Conservation (phyloP, 1,140 invertebrate species). For the Heliconius melpomene region DNA sequence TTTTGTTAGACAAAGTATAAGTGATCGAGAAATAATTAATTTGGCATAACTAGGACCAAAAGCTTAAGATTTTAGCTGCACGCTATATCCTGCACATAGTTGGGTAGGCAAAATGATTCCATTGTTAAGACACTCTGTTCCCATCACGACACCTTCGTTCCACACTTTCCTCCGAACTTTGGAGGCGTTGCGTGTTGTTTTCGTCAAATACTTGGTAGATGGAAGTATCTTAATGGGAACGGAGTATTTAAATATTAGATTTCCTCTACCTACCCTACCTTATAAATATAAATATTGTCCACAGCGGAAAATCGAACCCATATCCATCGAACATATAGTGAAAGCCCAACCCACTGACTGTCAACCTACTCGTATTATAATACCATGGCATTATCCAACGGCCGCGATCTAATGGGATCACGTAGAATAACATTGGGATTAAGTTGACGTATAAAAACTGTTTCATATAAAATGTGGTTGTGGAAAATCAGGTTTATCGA, state of each 20-base stretch:
- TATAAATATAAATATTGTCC: no score
- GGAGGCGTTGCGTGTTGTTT: no score
- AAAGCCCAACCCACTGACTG: neutral
- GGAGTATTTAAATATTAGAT: no score
- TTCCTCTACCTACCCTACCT: no score
- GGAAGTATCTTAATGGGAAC: no score
- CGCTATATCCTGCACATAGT: neutral
- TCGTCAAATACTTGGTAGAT: no score
- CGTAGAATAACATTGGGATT: conserved; percentile 27
- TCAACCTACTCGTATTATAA: neutral
- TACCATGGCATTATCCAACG: neutral
- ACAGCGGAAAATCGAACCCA: no score
- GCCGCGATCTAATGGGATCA: conserved; percentile 24
- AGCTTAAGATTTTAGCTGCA: neutral
- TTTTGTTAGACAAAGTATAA: neutral
- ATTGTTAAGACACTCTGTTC: no score
- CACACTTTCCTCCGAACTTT: no score
- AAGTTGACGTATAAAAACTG: conserved; percentile 20
- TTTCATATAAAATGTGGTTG: conserved; percentile 26
- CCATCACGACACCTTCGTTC: no score
- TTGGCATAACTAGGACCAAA: neutral
- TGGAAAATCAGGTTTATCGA: conserved; percentile 18
- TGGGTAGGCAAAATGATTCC: neutral
- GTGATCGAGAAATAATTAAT: neutral
- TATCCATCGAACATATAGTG: no score